Percentiles rank a stretch among this genome's conserved stretches.
Conservation (phyloP, 2,888 invertebrate species). For the Hipparchia semele region DNA sequence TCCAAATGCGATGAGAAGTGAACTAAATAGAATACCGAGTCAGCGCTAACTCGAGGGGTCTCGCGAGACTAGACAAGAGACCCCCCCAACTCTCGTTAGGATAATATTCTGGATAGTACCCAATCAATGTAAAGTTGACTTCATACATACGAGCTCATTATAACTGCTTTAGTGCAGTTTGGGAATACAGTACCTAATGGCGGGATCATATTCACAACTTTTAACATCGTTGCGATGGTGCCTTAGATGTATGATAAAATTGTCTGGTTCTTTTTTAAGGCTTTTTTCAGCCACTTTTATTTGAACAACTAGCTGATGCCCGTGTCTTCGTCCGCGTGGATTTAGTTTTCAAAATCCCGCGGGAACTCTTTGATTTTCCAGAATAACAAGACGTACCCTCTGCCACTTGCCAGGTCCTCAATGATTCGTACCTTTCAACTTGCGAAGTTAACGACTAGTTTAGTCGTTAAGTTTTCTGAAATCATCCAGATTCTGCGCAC, state of each 20-base stretch:
- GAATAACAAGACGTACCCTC: too few species aligned
- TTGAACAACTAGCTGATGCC: background rate
- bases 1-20: conserved; percentile 7
- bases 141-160: conserved; percentile 29
- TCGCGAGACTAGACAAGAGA: conserved; percentile 44
- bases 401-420: too few species aligned
- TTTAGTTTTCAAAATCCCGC: background rate
- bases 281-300: background rate
- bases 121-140: conserved; percentile 33
- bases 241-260: background rate
- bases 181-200: background rate
- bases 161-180: conserved; percentile 19
- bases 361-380: background rate
- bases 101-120: conserved; percentile 50
- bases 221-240: background rate
- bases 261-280: too few species aligned
- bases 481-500: too few species aligned
- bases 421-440: too few species aligned
- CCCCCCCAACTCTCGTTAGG: conserved; percentile 54
- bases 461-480: too few species aligned
- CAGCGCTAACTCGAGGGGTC: conserved; percentile 47
- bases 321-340: background rate
- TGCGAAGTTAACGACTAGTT: too few species aligned
- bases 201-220: conserved; percentile 28
- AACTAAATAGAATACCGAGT: conserved; percentile 20